Evolutionary conservation across 1,140 invertebrate genomes (phyloP), one percentile per base, ranked within the genome.

Genomic region (Drosophila paulistorum): DNA sequence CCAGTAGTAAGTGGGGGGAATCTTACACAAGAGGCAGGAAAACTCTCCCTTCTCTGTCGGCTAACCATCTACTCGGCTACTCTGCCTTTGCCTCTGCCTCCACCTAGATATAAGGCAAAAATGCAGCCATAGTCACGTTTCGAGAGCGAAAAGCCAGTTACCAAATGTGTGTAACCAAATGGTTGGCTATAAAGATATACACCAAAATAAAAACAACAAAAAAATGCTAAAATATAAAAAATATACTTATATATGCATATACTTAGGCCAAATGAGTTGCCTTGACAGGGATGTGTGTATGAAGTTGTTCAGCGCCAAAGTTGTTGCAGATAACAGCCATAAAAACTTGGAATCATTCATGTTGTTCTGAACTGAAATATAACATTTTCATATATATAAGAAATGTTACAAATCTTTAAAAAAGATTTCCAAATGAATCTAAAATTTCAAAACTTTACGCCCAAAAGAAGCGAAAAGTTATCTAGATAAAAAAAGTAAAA

Each of bases 41-140:
- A 11, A 23, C 2, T 20, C 59, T 41, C 23, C 20, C 20, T 3
- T 57, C 42, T 54, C 57, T 63, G 48, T 41, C 39, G 60, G 7
- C 14, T 20, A 20, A 17, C 45, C 45, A 20, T 51, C 9, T 51
- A 48, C 17, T 23, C 45, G 14, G 17, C 11, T 9, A 5, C 2
- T 9, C 17, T 2, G 2, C 3, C 45, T 9, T 37, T 39, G 37
- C 37, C 37, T 37, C 3, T 37, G 3, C 37, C 37, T 39, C 37
- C 37, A 20, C 17, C 45, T 23, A 51, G 17, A 51, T 51, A 11
- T 23, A 20, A 23, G 10, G 68, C 68, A 82, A 86, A 86, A 86
- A 87, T 82, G 82, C 83, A 87, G 72, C 68, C 64, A 87, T 87
- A 82, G 83, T 86, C 83, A 86, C 83, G 83, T 86, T 87, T 85